Base-by-base conservation (phyloP, 2,888 invertebrate species). In the Orthosia cruda region DNA sequence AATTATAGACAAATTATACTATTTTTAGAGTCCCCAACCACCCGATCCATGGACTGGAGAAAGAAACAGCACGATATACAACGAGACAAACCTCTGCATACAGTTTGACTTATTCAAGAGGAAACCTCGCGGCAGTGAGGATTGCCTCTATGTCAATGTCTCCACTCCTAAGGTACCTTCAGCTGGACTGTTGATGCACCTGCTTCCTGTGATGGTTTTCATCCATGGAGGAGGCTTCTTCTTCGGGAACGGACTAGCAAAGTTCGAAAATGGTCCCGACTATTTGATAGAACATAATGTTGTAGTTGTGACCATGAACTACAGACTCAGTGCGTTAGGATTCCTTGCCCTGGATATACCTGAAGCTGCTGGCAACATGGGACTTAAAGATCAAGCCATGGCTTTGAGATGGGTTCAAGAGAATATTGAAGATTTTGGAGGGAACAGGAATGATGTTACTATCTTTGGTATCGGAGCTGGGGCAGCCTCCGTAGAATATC, bases 151-250 rank as follows among this genome's bases (percentile, higher is more conserved):
- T 68, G 87, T 95, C 2, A 95, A 94, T 79, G 91, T 96, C 3
- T 94, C 89, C 71, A 93, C 94, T 2, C 95, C 94, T 13, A 89
- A 90, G 61, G 77, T 94, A n/a, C 84, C 89, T 11, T 61, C 67
- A 16, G 23, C 74, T 54, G 78, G 75, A 16, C 4, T 70, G 16
- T 18, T 80, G 40, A 72, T 83, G 1, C 79, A 88, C 32, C 75
- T 83, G 0, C 77, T 92, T 5, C 93, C 95, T 9, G 94, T 95
- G 0, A 92, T 95, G 91, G 87, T 94, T 0, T 91, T 84, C 67
- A 92, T 97, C 59, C 97, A 96, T 61, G 95, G 95, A 1, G 96
- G 96, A 16, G 94, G 93, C 3, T 96, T 93, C 72, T 76, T 91
- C 23, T 75, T 80, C 45, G 94, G 95, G 5, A 92, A 89, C 62